Conservation (phyloP, 1,140 invertebrate species). For the Ceratina japonica region DNA sequence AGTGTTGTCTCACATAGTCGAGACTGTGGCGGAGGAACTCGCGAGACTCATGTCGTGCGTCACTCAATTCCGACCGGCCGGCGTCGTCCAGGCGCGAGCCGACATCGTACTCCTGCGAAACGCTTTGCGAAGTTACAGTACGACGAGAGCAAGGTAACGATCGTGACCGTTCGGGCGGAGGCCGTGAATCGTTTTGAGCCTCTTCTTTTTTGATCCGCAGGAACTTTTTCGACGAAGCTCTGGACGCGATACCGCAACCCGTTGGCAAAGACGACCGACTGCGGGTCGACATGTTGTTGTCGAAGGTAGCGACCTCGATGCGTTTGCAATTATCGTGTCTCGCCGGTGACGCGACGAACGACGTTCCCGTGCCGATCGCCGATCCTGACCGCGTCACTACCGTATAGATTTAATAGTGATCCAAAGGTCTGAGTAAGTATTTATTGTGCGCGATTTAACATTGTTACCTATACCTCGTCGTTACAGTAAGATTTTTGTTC, state of each 20-base stretch:
- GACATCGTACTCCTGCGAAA: conserved; percentile 83
- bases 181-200: neutral
- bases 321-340: conserved; percentile 75
- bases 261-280: conserved; percentile 74
- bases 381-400: conserved; percentile 66
- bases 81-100: conserved; percentile 84
- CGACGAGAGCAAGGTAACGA: conserved; percentile 80
- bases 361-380: conserved; percentile 39
- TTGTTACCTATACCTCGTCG: neutral
- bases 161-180: conserved; percentile 50
- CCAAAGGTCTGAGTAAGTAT: conserved; percentile 28
- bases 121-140: conserved; percentile 79
- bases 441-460: conserved; percentile 14
- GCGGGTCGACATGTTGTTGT: conserved; percentile 72
- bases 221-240: conserved; percentile 82
- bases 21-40: conserved; percentile 95
- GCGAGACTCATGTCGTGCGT: conserved; percentile 91
- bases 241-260: conserved; percentile 81
- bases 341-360: conserved; percentile 53
- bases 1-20: conserved; percentile 91
- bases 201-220: conserved; percentile 69
- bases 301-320: conserved; percentile 73
- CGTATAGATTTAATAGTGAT: conserved; percentile 54
- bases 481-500: conserved; percentile 8
- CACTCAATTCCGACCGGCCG: conserved; percentile 83